phyloP scores from a whole-genome alignment of 2,888 invertebrate species.

The Euphydryas editha region DNA sequence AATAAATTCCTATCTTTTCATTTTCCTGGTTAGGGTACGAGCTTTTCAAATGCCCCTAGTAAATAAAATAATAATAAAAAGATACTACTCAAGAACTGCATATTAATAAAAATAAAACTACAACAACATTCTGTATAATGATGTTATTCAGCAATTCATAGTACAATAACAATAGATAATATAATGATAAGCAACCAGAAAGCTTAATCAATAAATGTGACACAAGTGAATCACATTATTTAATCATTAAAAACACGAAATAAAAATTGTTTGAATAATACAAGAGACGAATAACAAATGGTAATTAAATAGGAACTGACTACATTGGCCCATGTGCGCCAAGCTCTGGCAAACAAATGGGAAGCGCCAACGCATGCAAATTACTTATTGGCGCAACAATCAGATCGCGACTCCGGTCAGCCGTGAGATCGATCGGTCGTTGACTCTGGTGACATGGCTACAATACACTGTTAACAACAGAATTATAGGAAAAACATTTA shows the following conservation, averaged over 20 bases:
- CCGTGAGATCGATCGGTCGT: conserved; percentile 66
- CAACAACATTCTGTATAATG: neutral
- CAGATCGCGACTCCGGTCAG: conserved; percentile 80
- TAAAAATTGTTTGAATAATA: neutral
- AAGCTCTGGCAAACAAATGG: conserved; percentile 43
- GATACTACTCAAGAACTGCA: too few species aligned
- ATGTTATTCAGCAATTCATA: neutral
- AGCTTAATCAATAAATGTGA: neutral
- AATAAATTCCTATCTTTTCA: too few species aligned
- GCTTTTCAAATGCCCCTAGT: too few species aligned
- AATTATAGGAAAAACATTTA: conserved; percentile 16
- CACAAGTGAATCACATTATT: neutral
- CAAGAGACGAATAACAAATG: neutral
- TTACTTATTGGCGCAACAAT: conserved; percentile 77
- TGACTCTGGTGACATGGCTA: conserved; percentile 54
- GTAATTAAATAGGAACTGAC: conserved; percentile 41
- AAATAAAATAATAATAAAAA: too few species aligned
- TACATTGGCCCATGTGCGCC: conserved; percentile 19
- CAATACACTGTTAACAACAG: conserved; percentile 31
- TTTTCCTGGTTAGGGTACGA: too few species aligned
- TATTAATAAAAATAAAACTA: neutral
- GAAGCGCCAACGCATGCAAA: conserved; percentile 73
- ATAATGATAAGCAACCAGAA: neutral
- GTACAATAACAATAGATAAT: conserved; percentile 1
- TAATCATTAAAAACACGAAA: too few species aligned